A percentile compares a stretch with the other conserved stretches of the same genome.
phyloP scores from a whole-genome alignment of 2,797 vertebrate species.

The Acanthornis magna region DNA sequence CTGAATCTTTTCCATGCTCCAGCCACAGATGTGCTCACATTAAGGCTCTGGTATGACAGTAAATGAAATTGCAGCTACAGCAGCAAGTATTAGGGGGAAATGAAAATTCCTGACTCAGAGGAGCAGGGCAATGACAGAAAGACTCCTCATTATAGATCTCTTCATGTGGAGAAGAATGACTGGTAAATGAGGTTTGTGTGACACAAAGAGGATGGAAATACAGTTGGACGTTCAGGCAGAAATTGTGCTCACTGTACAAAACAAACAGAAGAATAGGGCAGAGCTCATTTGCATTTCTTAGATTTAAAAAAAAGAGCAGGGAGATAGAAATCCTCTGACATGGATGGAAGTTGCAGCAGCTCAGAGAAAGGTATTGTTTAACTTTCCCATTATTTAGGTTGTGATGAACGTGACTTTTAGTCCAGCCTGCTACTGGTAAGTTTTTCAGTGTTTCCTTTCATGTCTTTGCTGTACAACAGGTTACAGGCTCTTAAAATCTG shows the following conservation, averaged over 20 bases:
- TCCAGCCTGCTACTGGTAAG: background rate
- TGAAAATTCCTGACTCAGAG: slow-evolving; percentile 66
- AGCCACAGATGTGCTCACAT: slow-evolving; percentile 59
- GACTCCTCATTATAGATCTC: slow-evolving; percentile 66
- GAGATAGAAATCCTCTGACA: slow-evolving; percentile 10
- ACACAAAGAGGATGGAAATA: slow-evolving; percentile 66
- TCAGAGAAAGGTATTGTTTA: background rate
- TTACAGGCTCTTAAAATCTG: background rate
- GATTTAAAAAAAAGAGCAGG: background rate
- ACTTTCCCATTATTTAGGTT: background rate
- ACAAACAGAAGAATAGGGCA: slow-evolving; percentile 47
- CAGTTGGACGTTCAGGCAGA: slow-evolving; percentile 63
- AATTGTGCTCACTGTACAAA: slow-evolving; percentile 65
- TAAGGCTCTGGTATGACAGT: slow-evolving; percentile 47
- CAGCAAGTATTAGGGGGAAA: slow-evolving; percentile 57
- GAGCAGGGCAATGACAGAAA: slow-evolving; percentile 66
- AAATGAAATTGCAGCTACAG: slow-evolving; percentile 62
- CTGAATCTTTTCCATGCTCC: slow-evolving; percentile 5
- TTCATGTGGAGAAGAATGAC: slow-evolving; percentile 65
- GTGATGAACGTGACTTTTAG: background rate
- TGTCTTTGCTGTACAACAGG: background rate
- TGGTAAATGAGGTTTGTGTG: slow-evolving; percentile 67
- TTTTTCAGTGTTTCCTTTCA: background rate
- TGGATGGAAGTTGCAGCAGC: background rate
- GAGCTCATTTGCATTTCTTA: slow-evolving; percentile 51